Evolutionary conservation across 2,113 vertebrate species (phyloP).

Genomic region (Periophthalmodon schlosseri): DNA sequence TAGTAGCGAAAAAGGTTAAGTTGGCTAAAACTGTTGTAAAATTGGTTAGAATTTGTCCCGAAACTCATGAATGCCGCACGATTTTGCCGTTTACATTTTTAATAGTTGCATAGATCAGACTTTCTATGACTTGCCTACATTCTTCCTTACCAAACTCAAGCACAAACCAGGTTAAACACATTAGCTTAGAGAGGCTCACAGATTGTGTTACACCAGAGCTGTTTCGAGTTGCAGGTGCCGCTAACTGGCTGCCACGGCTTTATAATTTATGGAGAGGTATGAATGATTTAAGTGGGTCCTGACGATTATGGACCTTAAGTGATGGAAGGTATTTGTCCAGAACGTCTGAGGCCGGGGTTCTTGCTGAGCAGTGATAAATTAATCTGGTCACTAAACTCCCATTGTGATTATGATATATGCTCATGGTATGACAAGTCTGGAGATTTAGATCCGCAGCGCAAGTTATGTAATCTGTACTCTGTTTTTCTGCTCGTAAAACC

Average conservation of each 20-base stretch:
- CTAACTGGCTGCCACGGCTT: constrained; percentile 59
- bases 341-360: constrained; percentile 12
- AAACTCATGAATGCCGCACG: no score
- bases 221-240: constrained; percentile 71
- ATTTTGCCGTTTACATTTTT: no score
- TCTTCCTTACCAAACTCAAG: not conserved
- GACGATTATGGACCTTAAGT: constrained; percentile 55
- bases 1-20: no score
- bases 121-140: not conserved
- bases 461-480: constrained; percentile 23
- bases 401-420: constrained; percentile 17
- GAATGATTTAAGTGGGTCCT: constrained; percentile 73
- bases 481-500: constrained; percentile 5
- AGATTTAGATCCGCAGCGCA: constrained; percentile 31
- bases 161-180: constrained; percentile 73
- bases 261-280: constrained; percentile 76
- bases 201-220: constrained; percentile 71
- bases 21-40: no score
- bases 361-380: constrained; percentile 30
- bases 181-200: constrained; percentile 70
- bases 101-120: not conserved
- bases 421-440: constrained; percentile 31
- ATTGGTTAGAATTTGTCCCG: no score
- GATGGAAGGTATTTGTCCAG: constrained; percentile 51
- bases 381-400: constrained; percentile 31